Conservation (phyloP, 2,113 vertebrate genomes). For the Elephas maximus region DNA sequence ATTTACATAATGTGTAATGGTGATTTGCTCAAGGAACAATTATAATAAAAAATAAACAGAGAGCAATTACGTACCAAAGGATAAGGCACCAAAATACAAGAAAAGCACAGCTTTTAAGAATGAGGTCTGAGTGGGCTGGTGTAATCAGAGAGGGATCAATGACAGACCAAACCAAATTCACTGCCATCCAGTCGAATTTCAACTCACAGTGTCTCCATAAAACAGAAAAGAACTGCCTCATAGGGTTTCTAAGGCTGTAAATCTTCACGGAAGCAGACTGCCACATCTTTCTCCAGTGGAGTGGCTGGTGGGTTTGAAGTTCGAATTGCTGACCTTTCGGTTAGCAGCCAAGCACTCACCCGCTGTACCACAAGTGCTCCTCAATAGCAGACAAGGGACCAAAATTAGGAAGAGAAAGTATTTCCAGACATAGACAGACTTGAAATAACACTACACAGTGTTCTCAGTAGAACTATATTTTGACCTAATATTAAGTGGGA, state of each 20-base stretch:
- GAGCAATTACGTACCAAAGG: constrained; percentile 17
- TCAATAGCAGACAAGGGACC: not conserved
- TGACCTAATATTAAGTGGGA: not conserved
- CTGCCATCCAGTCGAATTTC: not conserved
- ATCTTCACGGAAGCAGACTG: not conserved
- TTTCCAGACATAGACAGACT: not conserved
- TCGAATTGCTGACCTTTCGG: not conserved
- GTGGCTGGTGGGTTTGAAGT: not conserved
- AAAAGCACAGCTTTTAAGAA: constrained; percentile 27
- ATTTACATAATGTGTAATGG: not conserved
- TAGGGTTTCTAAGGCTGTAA: not conserved
- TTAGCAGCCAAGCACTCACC: not conserved
- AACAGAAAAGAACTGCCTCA: not conserved
- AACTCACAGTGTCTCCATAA: not conserved
- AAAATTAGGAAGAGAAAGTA: no score
- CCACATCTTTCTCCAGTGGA: not conserved
- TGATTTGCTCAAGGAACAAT: constrained; percentile 22
- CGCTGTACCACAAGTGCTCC: not conserved
- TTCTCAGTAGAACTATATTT: not conserved
- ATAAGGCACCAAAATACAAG: not conserved
- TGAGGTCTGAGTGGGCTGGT: not conserved
- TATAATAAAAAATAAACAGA: constrained; percentile 42
- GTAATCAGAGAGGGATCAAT: not conserved
- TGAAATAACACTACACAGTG: not conserved
- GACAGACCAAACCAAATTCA: not conserved